These are phyloP conservation scores for Drosophila punjabiensis DNA, from an alignment of 1,140 invertebrate species.

Conservation along the genomic window DNA sequence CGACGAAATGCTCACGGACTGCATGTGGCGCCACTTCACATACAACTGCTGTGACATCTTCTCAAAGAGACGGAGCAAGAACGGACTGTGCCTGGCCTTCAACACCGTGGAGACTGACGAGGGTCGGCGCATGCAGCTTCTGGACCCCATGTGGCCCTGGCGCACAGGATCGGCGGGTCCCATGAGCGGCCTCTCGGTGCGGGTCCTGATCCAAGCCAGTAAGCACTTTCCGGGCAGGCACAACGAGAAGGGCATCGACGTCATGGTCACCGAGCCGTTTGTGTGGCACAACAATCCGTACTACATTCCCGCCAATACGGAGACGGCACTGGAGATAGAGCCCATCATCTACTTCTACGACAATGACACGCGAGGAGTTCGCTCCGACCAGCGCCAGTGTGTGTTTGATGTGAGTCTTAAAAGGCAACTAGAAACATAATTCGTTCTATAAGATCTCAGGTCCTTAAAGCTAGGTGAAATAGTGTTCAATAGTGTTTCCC, in stretches of 20 bases:
- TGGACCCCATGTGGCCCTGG: constrained; percentile 76
- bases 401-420: constrained; percentile 72
- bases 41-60: constrained; percentile 82
- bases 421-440: not conserved
- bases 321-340: constrained; percentile 71
- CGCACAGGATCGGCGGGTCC: constrained; percentile 69
- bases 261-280: constrained; percentile 71
- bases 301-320: constrained; percentile 64
- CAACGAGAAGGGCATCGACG: constrained; percentile 65
- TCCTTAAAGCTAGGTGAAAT: not conserved
- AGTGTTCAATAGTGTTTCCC: not conserved
- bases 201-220: constrained; percentile 60
- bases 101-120: constrained; percentile 86
- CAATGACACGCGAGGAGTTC: constrained; percentile 68
- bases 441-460: not conserved
- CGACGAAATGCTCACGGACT: constrained; percentile 72
- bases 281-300: constrained; percentile 74
- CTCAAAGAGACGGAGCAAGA: constrained; percentile 85
- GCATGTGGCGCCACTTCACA: constrained; percentile 63
- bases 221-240: constrained; percentile 55
- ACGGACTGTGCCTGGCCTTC: constrained; percentile 87
- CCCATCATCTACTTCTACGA: constrained; percentile 79
- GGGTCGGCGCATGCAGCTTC: constrained; percentile 54
- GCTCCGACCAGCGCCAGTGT: constrained; percentile 70
- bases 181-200: constrained; percentile 57